Base-by-base conservation (phyloP, 2,797 vertebrate species). In the Orientallactaga sibirica region DNA sequence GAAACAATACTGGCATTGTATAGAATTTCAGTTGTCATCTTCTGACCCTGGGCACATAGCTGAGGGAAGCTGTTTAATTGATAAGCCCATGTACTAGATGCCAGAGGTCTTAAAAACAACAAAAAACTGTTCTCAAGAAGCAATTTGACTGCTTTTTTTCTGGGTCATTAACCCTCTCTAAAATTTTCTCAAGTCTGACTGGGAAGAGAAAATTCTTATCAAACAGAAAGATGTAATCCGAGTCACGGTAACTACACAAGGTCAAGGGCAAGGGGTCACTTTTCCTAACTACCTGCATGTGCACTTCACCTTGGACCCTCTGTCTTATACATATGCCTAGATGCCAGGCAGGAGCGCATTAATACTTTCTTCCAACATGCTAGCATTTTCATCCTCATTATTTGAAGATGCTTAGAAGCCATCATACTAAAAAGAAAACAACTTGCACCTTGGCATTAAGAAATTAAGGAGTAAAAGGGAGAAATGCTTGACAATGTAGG, bases 251-350 rank as follows among this genome's bases (percentile, higher is more conserved):
- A 92, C 52, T 78, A 81, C 20, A n/a, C 68, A 88, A 94, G 93
- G 94, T 83, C 93, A 96, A 95, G 91, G 82, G 52, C 68, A 83
- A 41, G 62, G 41, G 92, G 74, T 80, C 90, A 83, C 76, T 90
- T 74, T 92, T 68, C 67, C 95, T 81, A 94, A 92, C 7, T 29
- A 19, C 61, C 24, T 43, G 43, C 43, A 7, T 7, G 33, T 61
- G 52, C 25, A 43, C 6, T 61, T 82, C 29, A 62, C 33, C 20
- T 78, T 62, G 27, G 68, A 29, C 5, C 82, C 14, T 37, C 78
- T 74, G 27, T 25, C 25, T 43, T 52, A 11, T 2, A 77, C 71
- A 71, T 43, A 27, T 6, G 33, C 74, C 71, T 82, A 80, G 82
- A 29, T 6, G 70, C 41, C 37, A 74, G 82, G 71, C 52, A 92